Conservation (phyloP, 2,113 vertebrate species). For the Poicephalus gulielmi region DNA sequence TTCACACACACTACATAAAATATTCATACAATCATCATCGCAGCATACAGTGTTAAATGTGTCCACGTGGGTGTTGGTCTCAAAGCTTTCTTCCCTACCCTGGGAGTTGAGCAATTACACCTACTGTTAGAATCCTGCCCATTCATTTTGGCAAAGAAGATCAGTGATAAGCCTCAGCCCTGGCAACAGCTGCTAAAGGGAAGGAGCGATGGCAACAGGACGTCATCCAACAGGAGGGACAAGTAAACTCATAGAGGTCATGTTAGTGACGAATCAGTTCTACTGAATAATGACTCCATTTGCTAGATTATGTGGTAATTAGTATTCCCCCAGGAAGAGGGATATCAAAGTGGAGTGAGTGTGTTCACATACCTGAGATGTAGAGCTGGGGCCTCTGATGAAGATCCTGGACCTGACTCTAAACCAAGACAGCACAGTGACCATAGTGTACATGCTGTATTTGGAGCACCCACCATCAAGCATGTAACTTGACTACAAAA, state of each 20-base stretch:
- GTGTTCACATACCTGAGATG: not conserved
- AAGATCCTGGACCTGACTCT: not conserved
- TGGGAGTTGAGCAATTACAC: fast-evolving
- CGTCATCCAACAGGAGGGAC: not conserved
- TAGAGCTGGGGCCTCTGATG: not conserved
- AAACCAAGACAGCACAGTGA: not conserved
- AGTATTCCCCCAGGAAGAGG: not conserved
- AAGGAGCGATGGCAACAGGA: not conserved
- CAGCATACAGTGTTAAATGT: not conserved
- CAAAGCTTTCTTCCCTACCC: not conserved
- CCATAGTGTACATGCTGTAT: not conserved
- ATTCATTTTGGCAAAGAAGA: not conserved
- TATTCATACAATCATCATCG: not conserved
- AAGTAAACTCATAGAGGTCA: not conserved
- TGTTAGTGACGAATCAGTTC: not conserved
- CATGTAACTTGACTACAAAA: not conserved
- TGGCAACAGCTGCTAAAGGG: not conserved
- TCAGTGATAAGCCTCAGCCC: not conserved
- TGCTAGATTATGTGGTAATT: not conserved
- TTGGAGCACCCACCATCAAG: not conserved
- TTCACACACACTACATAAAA: not conserved
- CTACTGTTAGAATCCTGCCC: not conserved
- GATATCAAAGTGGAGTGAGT: not conserved
- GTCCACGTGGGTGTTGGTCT: not conserved
- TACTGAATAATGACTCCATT: not conserved